Evolutionary conservation across 1,140 invertebrate species (phyloP), one percentile per base, ranked within the genome.

Genomic region (Bilobella aurantiaca): DNA sequence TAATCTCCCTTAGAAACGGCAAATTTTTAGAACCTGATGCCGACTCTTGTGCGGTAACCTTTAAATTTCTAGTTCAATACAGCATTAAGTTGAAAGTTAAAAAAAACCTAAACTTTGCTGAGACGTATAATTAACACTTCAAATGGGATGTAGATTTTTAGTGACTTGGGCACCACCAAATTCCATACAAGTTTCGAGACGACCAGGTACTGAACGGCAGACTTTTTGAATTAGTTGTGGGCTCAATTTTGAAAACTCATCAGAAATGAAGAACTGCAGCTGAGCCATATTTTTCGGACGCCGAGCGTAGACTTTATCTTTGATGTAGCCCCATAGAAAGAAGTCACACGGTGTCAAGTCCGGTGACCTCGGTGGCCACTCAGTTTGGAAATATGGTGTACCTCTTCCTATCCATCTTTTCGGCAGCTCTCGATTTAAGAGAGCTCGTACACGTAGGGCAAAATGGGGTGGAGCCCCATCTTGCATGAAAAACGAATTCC

Each of bases 261-360:
- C 49, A 16, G 5, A 12, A 16, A 56, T 56, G 14, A 5, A 12
- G 23, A 8, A 16, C 25, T 56, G 49, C 14, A 56, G 21, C 5
- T 23, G 8, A 56, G 23, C 8, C 49, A 56, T 16, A 23, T 56
- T 56, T 23, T 25, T 8, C 5, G 49, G 49, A 12, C 14, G 5
- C 8, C 14, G 14, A 8, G 14, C 8, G 23, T 56, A 56, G 25
- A 23, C 23, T 56, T 25, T 56, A 23, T 56, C 23, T 23, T 60
- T 60, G 14, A 37, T 23, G 18, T 14, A 60, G n/a, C 18, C 69
- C 65, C 47, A 64, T 25, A 71, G 34, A 31, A 49, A 71, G 49
- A 68, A 71, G 31, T 72, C 70, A 21, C 66, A 29, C 32, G 27
- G 18, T 31, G 61, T 60, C 29, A 72, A 57, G 58, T 72, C 69